Base-by-base conservation (phyloP, 2,113 vertebrate species). In the Tachuris rubrigastra region DNA sequence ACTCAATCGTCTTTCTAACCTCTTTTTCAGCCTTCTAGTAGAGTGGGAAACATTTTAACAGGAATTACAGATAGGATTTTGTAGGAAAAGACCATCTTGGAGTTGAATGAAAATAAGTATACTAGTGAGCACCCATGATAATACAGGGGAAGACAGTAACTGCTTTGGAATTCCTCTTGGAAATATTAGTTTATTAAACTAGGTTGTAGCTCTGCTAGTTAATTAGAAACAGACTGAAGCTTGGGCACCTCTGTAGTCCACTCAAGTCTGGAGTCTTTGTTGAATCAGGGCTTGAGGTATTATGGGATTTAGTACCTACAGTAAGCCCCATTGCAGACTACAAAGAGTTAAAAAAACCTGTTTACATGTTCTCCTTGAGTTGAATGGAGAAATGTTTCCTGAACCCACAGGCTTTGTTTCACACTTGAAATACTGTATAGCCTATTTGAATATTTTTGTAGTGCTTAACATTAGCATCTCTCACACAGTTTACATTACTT, bases 361-460 rank as follows among this genome's bases (percentile, higher is more conserved):
- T 90, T 96, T 85, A 84, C 24, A 19, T 76, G 31, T 84, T 90
- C 82, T 93, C 24, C 72, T 90, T 92, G 86, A 88, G 87, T 52
- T 6, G 10, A 6, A 25, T 77, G 56, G 89, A 78, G 62, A 95
- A 94, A 94, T 96, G 77, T 90, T 95, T 96, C 63, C 65, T 96
- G 76, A 95, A 92, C 74, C 68, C 65, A 81, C 42, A 75, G 96
- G 52, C 65, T 96, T 95, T 89, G 74, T 72, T 86, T 94, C 97
- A 94, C 94, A 97, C 94, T 97, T 96, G 94, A 69, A 95, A 90
- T 92, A 77, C 95, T 87, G 93, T 95, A 85, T 89, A 94, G 35
- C 46, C 80, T 66, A 95, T 87, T 96, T 95, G 78, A 95, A 95
- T 91, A 94, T 95, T 95, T 95, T 93, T 78, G 65, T 91, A 92